Evolutionary conservation across 2,888 invertebrate species (phyloP).

Genomic region (Aporophyla lueneburgensis): DNA sequence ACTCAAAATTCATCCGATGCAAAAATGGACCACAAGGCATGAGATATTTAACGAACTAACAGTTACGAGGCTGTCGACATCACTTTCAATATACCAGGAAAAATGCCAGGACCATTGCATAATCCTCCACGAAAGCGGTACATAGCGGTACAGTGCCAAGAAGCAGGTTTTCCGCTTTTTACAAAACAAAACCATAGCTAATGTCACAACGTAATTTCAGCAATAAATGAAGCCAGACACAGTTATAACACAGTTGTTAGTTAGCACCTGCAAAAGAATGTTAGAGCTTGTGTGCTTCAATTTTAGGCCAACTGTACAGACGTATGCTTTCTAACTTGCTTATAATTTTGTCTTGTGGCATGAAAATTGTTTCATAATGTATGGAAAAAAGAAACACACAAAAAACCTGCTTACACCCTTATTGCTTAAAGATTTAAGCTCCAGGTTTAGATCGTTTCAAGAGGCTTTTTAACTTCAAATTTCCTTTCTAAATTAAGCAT

Average conservation of each 20-base stretch:
- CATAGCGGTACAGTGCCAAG: neutral
- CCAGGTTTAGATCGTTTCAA: neutral
- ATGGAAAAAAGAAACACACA: neutral
- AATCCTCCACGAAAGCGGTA: neutral
- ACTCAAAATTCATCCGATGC: neutral
- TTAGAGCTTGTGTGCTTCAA: too few species aligned
- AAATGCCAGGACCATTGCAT: neutral
- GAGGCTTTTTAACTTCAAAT: neutral
- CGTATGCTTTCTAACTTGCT: conserved; percentile 7
- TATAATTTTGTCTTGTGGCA: conserved; percentile 6
- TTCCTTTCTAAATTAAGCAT: neutral
- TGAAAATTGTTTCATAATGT: neutral
- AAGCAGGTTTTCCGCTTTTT: neutral
- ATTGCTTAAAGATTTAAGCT: neutral
- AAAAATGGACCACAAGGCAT: neutral
- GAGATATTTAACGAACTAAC: neutral
- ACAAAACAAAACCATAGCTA: neutral
- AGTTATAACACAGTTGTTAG: neutral
- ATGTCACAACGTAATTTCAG: neutral
- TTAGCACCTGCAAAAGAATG: neutral
- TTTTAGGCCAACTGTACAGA: neutral
- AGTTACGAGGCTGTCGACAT: neutral
- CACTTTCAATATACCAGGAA: neutral
- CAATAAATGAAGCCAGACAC: neutral
- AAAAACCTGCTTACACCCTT: neutral